A percentile compares a stretch with the other conserved stretches of the same genome.
phyloP scores from a whole-genome alignment of 2,797 vertebrate genomes.

The Amblyopsis hoosieri region DNA sequence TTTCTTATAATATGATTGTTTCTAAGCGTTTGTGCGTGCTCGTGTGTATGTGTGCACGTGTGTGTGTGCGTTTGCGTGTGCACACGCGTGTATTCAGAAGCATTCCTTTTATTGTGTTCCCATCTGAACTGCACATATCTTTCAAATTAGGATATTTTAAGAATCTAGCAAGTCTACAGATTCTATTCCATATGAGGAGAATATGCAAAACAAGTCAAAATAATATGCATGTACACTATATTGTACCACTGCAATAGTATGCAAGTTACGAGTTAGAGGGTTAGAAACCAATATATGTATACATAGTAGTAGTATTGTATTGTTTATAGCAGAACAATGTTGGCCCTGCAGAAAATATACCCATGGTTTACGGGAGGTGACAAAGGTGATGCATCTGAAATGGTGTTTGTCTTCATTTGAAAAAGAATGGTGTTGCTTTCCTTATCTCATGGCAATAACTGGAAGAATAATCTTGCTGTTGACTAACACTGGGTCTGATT shows the following conservation, averaged over 20 bases:
- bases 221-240: neutral
- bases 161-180: too few relatives aligned
- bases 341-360: too few relatives aligned
- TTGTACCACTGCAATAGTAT: neutral
- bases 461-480: constrained; percentile 41
- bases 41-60: neutral
- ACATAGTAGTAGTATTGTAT: too few relatives aligned
- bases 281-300: neutral
- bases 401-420: constrained; percentile 24
- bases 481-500: constrained; percentile 70
- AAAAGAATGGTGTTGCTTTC: constrained; percentile 20
- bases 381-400: constrained; percentile 18
- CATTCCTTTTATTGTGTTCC: too few relatives aligned
- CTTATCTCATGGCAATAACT: constrained; percentile 17
- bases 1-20: constrained; percentile 50
- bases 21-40: constrained; percentile 20
- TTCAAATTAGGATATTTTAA: constrained; percentile 1
- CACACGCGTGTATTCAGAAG: neutral
- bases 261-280: neutral
- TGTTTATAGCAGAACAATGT: too few relatives aligned
- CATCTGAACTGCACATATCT: constrained; percentile 13
- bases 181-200: too few relatives aligned
- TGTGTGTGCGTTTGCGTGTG: neutral
- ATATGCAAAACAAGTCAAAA: too few relatives aligned
- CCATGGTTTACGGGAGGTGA: too few relatives aligned